Conservation (phyloP, 2,888 invertebrate species). For the Eristalis arbustorum region DNA sequence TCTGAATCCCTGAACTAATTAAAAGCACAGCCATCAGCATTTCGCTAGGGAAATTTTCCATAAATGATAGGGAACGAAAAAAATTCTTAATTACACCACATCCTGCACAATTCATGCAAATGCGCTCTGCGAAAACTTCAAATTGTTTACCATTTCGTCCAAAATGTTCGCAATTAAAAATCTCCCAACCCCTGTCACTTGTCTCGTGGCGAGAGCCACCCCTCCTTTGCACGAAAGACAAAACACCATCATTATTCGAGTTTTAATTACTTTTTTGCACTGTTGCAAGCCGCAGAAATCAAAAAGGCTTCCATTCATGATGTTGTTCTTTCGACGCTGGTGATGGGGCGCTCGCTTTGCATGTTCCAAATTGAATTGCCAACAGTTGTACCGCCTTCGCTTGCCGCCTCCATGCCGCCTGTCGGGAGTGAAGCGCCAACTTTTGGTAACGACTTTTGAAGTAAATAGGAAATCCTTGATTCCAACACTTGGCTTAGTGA, state of each 20-base stretch:
- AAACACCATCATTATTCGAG: slow-evolving; percentile 66
- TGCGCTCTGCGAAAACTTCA: slow-evolving; percentile 63
- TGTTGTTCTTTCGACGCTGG: slow-evolving; percentile 21
- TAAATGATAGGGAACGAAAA: slow-evolving; percentile 49
- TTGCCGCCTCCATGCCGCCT: slow-evolving; percentile 12
- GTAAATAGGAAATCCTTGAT: slow-evolving; percentile 61
- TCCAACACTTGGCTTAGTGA: slow-evolving; percentile 66
- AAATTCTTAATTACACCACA: slow-evolving; percentile 68
- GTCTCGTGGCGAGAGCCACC: background rate
- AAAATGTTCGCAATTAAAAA: slow-evolving; percentile 69
- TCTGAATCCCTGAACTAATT: slow-evolving; percentile 64
- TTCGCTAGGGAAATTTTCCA: slow-evolving; percentile 66
- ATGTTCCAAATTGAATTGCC: slow-evolving; percentile 66
- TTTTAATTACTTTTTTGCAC: slow-evolving; percentile 68
- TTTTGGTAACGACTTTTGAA: slow-evolving; percentile 51
- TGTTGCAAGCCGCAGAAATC: slow-evolving; percentile 59
- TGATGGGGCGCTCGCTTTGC: slow-evolving; percentile 58
- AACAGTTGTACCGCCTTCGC: slow-evolving; percentile 36
- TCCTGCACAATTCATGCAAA: slow-evolving; percentile 65
- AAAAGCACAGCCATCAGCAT: slow-evolving; percentile 48
- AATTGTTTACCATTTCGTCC: slow-evolving; percentile 68
- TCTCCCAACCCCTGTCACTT: slow-evolving; percentile 28
- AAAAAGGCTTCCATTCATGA: slow-evolving; percentile 60
- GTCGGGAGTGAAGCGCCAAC: slow-evolving; percentile 11
- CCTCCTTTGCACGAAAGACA: slow-evolving; percentile 40